Base-by-base conservation (phyloP, 2,797 vertebrate genomes). In the Phaenicophaeus curvirostris region DNA sequence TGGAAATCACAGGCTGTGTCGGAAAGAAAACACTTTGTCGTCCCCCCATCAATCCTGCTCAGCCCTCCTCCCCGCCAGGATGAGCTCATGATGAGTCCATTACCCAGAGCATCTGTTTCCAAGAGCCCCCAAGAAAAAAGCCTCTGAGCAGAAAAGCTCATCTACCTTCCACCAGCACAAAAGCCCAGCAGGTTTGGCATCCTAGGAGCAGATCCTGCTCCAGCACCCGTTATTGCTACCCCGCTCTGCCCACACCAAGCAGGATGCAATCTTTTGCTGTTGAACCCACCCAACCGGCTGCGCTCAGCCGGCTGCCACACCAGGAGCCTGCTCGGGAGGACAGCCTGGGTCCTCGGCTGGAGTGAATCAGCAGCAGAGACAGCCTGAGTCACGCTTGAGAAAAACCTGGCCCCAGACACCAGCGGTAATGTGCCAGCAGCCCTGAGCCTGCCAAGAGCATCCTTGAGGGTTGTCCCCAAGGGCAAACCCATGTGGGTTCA, bases 281-380 rank as follows among this genome's bases (percentile, higher is more conserved):
- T 8, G 1, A 13, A 30, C 0, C 59, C 63, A 25, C 42, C 35
- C 18, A 0, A 3, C 41, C 3, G 11, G 48, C 78, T 8, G 61
- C 4, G 0, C 18, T 28, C 31, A 41, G 90, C 62, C 31, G 65
- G 65, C 68, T 55, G 23, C 66, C 1, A 24, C 35, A 33, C 58
- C 16, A 7, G 2, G 33, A 81, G n/a, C 58, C 53, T 27, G 74
- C 71, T 68, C 6, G 7, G 73, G 73, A 15, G 1, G 8, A 58
- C 79, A 90, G 79, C 89, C 44, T 42, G 0, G 59, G 53, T 76
- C 84, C 77, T 55, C 0, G 46, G 84, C 90, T n/a, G 84, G 92
- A 89, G 92, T 95, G 96, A 96, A 94, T 96, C 95, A 96, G 94
- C 94, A 96, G 91, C 90, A 71, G 44, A 90, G 67, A 46, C 73